These are phyloP conservation scores for Drepana arcuata DNA, from an alignment of 1,140 invertebrate genomes.

Conservation along the genomic window DNA sequence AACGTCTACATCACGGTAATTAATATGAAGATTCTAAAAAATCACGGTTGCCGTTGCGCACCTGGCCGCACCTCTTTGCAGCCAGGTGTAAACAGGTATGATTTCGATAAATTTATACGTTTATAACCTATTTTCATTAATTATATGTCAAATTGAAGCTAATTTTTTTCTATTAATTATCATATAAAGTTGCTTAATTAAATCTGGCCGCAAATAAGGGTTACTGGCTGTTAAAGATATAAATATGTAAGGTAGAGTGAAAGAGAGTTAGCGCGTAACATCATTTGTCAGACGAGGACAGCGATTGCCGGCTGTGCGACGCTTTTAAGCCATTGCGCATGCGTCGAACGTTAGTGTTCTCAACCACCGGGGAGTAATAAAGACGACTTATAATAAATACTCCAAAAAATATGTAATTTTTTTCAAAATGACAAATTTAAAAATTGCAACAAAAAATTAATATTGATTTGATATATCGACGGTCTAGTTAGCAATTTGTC, in stretches of 20 bases:
- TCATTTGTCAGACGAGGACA: conserved; percentile 9
- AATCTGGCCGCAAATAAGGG: conserved; percentile 12
- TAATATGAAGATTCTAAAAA: neutral
- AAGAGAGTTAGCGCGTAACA: conserved; percentile 13
- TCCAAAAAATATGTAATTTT: conserved; percentile 5
- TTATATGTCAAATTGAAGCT: conserved; percentile 5
- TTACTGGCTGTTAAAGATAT: conserved; percentile 11
- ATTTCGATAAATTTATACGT: no score
- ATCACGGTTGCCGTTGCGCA: conserved; percentile 3
- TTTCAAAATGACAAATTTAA: conserved; percentile 4
- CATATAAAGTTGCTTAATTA: conserved; percentile 7
- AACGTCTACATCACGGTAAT: neutral
- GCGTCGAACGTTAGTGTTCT: no score
- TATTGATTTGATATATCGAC: conserved; percentile 4
- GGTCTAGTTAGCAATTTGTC: conserved; percentile 4
- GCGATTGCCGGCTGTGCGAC: conserved; percentile 7
- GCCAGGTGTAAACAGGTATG: conserved; percentile 2
- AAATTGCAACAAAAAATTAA: conserved; percentile 4
- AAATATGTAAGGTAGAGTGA: conserved; percentile 14
- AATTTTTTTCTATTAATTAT: conserved; percentile 1
- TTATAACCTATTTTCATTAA: conserved; percentile 1
- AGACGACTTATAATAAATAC: conserved; percentile 3
- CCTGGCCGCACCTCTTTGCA: conserved; percentile 4
- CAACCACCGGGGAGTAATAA: no score
- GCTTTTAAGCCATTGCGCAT: conserved; percentile 4